A percentile compares a stretch with the other conserved stretches of the same genome.
These are phyloP conservation scores for Morpho achilles DNA, from an alignment of 2,888 invertebrate species.

Conservation along the genomic window DNA sequence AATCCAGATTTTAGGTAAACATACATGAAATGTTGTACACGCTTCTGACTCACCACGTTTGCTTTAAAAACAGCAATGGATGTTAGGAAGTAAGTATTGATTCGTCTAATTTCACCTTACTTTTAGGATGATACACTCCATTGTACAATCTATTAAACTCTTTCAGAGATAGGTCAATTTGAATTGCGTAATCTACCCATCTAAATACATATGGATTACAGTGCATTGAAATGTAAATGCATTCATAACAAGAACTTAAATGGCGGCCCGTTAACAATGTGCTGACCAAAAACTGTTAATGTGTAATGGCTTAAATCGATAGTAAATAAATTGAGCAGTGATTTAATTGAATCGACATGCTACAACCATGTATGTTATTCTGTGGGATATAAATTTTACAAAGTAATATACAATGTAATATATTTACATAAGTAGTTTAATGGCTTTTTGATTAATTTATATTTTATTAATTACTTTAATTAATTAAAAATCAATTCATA, in stretches of 20 bases:
- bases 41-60: neutral
- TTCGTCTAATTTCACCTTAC: conserved; percentile 16
- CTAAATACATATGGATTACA: conserved; percentile 35
- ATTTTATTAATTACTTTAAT: too few relatives aligned
- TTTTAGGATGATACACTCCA: conserved; percentile 42
- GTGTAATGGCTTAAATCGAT: conserved; percentile 16
- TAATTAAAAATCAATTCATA: too few relatives aligned
- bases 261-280: conserved; percentile 40
- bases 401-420: too few relatives aligned
- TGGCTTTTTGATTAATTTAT: too few relatives aligned
- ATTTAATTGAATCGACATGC: conserved; percentile 11
- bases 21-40: conserved; percentile 13
- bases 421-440: too few relatives aligned
- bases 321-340: conserved; percentile 16
- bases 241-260: conserved; percentile 35
- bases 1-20: conserved; percentile 7
- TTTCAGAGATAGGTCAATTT: conserved; percentile 68
- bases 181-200: conserved; percentile 58
- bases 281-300: conserved; percentile 19
- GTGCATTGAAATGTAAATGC: conserved; percentile 44
- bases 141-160: conserved; percentile 73
- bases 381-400: neutral
- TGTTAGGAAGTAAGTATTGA: conserved; percentile 9
- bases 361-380: conserved; percentile 5
- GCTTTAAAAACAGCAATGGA: conserved; percentile 37